A percentile compares a stretch with the other conserved stretches of the same genome.
Evolutionary conservation across 2,797 vertebrate species (phyloP).

Genomic region (Molossus alvarezi): DNA sequence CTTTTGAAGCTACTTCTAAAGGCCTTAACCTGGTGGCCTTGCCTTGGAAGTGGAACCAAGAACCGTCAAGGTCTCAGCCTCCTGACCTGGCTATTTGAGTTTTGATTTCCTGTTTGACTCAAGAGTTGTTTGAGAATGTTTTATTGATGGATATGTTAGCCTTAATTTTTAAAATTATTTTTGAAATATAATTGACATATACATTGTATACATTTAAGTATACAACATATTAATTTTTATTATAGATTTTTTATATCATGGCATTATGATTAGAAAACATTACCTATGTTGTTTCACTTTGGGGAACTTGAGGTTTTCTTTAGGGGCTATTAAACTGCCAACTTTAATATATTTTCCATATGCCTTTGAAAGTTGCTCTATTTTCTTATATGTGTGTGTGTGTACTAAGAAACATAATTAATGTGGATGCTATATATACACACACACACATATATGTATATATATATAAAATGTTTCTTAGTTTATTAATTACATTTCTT

Average conservation of each 20-base stretch:
- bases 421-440: not conserved
- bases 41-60: constrained; percentile 18
- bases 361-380: constrained; percentile 13
- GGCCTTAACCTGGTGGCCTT: not conserved
- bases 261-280: constrained; percentile 1
- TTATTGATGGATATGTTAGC: not conserved
- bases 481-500: not conserved
- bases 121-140: constrained; percentile 23
- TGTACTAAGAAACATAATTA: not conserved
- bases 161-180: constrained; percentile 48
- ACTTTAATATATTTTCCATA: not conserved
- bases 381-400: not conserved
- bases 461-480: no score
- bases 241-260: not conserved
- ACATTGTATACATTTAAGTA: not conserved
- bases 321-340: not conserved
- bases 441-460: no score
- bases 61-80: not conserved
- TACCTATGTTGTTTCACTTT: not conserved
- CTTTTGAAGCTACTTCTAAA: constrained; percentile 42
- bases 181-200: constrained; percentile 13
- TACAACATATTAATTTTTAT: constrained; percentile 22
- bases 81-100: constrained; percentile 29
- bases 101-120: constrained; percentile 52
- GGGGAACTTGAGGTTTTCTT: constrained; percentile 47